Percentiles rank a stretch among this genome's conserved stretches.
These are phyloP conservation scores for Eueremaeus valkanovi DNA, from an alignment of 2,888 invertebrate species.

Conservation along the genomic window DNA sequence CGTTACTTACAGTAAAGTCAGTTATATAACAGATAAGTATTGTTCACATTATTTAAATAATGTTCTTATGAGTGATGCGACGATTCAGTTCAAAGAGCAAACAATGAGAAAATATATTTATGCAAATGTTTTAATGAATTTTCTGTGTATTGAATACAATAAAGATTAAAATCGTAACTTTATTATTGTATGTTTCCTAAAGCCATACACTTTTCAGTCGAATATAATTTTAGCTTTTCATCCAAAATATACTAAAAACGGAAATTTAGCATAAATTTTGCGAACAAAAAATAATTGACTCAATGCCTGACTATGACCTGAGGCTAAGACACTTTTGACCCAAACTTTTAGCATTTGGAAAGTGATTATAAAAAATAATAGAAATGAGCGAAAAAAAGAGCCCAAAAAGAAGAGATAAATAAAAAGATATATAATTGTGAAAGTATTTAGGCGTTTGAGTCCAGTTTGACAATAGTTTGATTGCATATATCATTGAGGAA, in stretches of 20 bases:
- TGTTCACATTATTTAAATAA: neutral
- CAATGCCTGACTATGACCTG: neutral
- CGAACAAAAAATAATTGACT: neutral
- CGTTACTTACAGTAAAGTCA: too few species aligned
- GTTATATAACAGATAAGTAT: too few species aligned
- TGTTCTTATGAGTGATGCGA: neutral
- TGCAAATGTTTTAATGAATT: slow-evolving; percentile 22
- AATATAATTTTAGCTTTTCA: slow-evolving; percentile 14
- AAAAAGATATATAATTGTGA: neutral
- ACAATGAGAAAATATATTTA: neutral
- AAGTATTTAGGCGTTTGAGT: slow-evolving; percentile 5
- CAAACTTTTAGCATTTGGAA: too few species aligned
- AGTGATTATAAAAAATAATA: neutral
- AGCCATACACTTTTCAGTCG: neutral
- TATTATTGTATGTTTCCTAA: slow-evolving; percentile 13
- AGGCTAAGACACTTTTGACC: slow-evolving; percentile 14
- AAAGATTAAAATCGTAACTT: slow-evolving; percentile 3
- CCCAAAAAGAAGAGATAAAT: neutral
- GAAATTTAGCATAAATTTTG: slow-evolving; percentile 13
- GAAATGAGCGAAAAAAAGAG: neutral
- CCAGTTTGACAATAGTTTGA: slow-evolving; percentile 25
- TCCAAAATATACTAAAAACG: neutral
- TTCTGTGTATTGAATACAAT: slow-evolving; percentile 17
- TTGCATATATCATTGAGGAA: slow-evolving; percentile 26
- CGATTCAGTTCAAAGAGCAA: neutral